A percentile compares a stretch with the other conserved stretches of the same genome.
These are phyloP conservation scores for Drosophila biarmipes DNA, from an alignment of 1,140 invertebrate genomes.

Conservation along the genomic window DNA sequence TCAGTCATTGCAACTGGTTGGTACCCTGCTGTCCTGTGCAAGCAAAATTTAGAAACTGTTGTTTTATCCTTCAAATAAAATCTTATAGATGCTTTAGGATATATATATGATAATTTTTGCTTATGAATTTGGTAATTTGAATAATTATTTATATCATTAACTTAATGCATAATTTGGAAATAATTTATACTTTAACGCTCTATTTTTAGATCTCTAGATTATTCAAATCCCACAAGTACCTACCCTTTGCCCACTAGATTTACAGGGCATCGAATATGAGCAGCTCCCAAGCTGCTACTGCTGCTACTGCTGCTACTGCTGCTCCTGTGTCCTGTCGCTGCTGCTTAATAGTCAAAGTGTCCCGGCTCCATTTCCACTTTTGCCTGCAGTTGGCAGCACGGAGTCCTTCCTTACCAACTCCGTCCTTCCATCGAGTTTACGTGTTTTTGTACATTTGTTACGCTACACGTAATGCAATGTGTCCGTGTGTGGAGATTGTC, in stretches of 20 bases:
- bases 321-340: conserved; percentile 33
- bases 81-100: too few relatives aligned
- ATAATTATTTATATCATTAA: too few relatives aligned
- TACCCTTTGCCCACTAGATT: neutral
- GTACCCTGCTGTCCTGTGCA: neutral
- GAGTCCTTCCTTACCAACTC: conserved; percentile 20
- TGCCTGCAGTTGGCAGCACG: conserved; percentile 59
- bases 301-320: conserved; percentile 25
- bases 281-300: conserved; percentile 31
- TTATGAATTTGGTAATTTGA: too few relatives aligned
- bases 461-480: conserved; percentile 81
- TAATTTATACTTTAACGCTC: too few relatives aligned
- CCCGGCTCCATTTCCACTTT: conserved; percentile 48
- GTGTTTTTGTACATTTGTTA: conserved; percentile 83
- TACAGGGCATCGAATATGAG: conserved; percentile 23
- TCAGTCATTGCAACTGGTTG: neutral
- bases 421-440: conserved; percentile 56
- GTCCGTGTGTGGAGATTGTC: conserved; percentile 32
- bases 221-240: neutral
- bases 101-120: too few relatives aligned
- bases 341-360: conserved; percentile 68
- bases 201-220: too few relatives aligned
- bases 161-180: too few relatives aligned
- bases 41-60: too few relatives aligned
- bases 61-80: neutral